phyloP scores from a whole-genome alignment of 2,888 invertebrate species.

The Bedellia somnulentella region DNA sequence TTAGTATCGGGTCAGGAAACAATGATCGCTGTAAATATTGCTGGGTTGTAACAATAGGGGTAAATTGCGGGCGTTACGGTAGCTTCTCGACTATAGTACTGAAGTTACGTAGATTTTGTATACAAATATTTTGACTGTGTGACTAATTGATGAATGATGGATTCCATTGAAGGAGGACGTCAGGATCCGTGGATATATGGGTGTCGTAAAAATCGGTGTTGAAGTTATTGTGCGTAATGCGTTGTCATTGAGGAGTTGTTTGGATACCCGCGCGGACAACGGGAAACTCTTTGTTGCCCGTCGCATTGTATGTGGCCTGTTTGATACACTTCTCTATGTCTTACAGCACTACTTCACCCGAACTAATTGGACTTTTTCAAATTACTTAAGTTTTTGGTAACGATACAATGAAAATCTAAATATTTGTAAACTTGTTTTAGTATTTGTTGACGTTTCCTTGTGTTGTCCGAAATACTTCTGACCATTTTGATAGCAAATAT shows the following conservation, averaged over 20 bases:
- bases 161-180: conserved; percentile 50
- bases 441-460: no score
- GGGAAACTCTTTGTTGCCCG: conserved; percentile 35
- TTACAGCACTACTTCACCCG: no score
- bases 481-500: no score
- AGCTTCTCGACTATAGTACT: conserved; percentile 55
- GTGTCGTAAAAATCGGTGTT: conserved; percentile 47
- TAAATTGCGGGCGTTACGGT: conserved; percentile 61
- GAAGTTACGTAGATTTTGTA: conserved; percentile 51
- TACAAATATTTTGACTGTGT: conserved; percentile 54
- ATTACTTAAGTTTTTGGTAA: no score
- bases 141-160: conserved; percentile 59
- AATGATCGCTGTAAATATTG: conserved; percentile 53
- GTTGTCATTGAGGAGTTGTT: conserved; percentile 43
- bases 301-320: conserved; percentile 18
- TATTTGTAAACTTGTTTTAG: no score
- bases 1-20: conserved; percentile 27
- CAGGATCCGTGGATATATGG: conserved; percentile 48
- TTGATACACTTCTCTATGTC: conserved; percentile 20
- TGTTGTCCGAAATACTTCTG: no score
- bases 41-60: conserved; percentile 44
- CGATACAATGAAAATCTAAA: no score
- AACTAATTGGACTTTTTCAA: no score
- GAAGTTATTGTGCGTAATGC: conserved; percentile 38
- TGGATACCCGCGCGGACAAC: conserved; percentile 29